Evolutionary conservation across 2,797 vertebrate genomes (phyloP), one percentile per base, ranked within the genome.

Genomic region (Fringilla coelebs): DNA sequence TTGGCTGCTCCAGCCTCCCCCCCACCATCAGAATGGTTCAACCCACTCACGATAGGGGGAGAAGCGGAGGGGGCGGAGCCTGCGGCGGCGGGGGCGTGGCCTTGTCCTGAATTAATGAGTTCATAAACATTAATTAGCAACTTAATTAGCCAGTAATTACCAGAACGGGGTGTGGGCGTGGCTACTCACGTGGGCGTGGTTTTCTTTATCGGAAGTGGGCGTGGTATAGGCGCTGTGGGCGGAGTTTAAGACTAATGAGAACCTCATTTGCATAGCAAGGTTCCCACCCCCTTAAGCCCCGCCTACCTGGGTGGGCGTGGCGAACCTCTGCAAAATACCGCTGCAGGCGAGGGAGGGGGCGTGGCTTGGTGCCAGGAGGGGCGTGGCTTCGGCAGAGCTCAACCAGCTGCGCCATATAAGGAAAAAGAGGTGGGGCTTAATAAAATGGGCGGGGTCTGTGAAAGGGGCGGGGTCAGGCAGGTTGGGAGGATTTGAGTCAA

Each of bases 231-330:
- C 1, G 0, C 49, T 54, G 48, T 25, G 32, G 60, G 48, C 6
- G 12, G 6, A 0, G 20, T 5, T 49, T 2, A 7, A 2, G 0
- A 2, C 0, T 0, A n/a, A 1, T 7, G 0, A 5, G 2, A 1
- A 2, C 1, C 31, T 77, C 0, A 45, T 77, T 77, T 65, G 60
- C 75, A 77, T 65, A 25, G 0, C 0, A n/a, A n/a, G n/a, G n/a
- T n/a, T n/a, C 12, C 6, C 9, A 0, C 9, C 25, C 15, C 0
- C 4, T 6, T 2, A 11, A 16, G 20, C 26, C 12, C 26, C 20
- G 3, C 75, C 75, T 65, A 77, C 75, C 60, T 7, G 13, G 1
- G 28, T 13, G 75, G 51, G 61, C 17, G 41, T 26, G 41, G 40
- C 61, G 40, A 2, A 66, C 17, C 2, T 17, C 51, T 0, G 6